phyloP scores from a whole-genome alignment of 1,140 invertebrate species.

The Drosophila insularis region DNA sequence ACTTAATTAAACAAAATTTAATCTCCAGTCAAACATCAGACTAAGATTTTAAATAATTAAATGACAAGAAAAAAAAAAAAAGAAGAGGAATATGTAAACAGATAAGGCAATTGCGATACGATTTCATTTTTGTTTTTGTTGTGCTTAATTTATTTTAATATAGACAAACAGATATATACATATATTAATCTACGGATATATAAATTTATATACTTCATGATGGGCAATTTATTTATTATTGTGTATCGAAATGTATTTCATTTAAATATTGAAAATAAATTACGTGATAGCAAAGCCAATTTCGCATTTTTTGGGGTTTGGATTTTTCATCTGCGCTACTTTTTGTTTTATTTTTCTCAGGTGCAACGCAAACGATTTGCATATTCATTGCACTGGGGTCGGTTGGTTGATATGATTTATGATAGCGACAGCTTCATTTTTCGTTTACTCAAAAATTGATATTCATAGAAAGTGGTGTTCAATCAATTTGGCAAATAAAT shows the following conservation, averaged over 20 bases:
- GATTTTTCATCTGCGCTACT: slow-evolving; percentile 16
- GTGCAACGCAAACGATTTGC: not conserved
- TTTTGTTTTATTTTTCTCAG: not conserved
- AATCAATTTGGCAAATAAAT: slow-evolving; percentile 36
- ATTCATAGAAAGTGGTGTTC: slow-evolving; percentile 41
- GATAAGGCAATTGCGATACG: not conserved
- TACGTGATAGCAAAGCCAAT: slow-evolving; percentile 1
- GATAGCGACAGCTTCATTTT: not conserved
- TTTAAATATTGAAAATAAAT: slow-evolving; percentile 51
- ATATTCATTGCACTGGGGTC: not conserved
- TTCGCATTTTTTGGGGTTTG: not conserved
- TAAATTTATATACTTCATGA: slow-evolving; percentile 18
- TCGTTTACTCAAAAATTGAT: slow-evolving; percentile 21
- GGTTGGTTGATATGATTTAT: slow-evolving; percentile 42
- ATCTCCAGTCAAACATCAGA: not conserved
- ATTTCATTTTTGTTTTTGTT: not conserved
- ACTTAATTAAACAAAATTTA: not conserved
- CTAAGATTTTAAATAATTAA: not conserved
- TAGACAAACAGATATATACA: not conserved
- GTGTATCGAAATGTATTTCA: slow-evolving; percentile 25
- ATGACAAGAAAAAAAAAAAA: not conserved
- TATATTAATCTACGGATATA: not conserved
- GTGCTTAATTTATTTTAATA: not conserved
- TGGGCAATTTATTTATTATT: slow-evolving; percentile 15
- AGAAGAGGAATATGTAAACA: not conserved